Base-by-base conservation (phyloP, 2,797 vertebrate genomes). In the Atherinosoma microstoma region DNA sequence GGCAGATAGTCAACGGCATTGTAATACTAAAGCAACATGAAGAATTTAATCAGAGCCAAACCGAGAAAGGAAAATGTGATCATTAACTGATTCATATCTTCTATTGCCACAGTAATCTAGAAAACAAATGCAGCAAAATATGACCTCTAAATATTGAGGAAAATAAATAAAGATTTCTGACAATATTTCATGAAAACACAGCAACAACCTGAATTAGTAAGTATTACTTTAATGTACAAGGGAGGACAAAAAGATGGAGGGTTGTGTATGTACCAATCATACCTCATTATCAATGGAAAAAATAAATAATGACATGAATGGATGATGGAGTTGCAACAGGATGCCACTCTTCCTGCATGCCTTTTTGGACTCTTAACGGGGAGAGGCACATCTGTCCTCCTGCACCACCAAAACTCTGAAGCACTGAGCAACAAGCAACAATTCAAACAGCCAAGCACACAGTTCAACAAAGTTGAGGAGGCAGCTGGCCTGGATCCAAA, bases 401-500 rank as follows among this genome's bases (percentile, higher is more conserved):
- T 49, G 60, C 29, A 67, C 63, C 56, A 78, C 78, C 59, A 73
- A 58, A 74, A 75, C 75, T 58, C 78, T 15, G 54, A 4, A 78
- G 78, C 75, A 64, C 73, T 74, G 34, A 79, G 74, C 80, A 70
- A 85, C 76, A 78, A 84, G 76, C 79, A 73, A 29, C 67, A 40
- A 74, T 54, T 79, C 60, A 85, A 67, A 77, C 77, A 85, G 77
- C 8, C 73, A 87, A 75, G 72, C 68, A 10, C 45, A 70, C 47
- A 71, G 57, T 64, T 64, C 35, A 78, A 36, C 59, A 20, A 40
- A 76, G 66, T 38, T 3, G 45, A 79, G 71, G 49, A 85, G 51
- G 75, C 69, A n/a, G 76, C 60, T 64, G 76, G 73, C 62, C 85
- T 49, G 0, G 58, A 72, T 86, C 86, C 84, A 92, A 89, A 82